Base-by-base conservation (phyloP, 2,888 invertebrate genomes). In the Ceramica pisi region DNA sequence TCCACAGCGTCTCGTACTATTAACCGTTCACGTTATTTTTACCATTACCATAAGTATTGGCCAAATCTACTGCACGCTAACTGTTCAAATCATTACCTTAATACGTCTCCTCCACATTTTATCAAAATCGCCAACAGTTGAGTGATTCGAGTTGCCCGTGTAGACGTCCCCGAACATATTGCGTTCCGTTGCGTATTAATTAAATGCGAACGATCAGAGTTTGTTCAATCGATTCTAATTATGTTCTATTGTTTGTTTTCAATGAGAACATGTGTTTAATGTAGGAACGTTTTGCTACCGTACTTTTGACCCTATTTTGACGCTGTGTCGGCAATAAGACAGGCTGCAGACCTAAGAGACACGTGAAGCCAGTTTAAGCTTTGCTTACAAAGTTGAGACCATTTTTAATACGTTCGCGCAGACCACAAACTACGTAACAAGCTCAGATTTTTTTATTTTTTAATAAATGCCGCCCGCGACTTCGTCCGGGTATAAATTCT, bases 171-270 rank as follows among this genome's bases (percentile, higher is more conserved):
- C 23, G 26, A 51, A 60, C 55, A 38, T 48, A 48, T 71, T 55
- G 26, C 46, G 46, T 62, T 41, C 19, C 23, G 57, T 57, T 38
- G 7, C 26, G 35, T 23, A 64, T 60, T 76, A 78, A 70, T 73
- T 73, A 53, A 41, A 67, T 55, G 44, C 35, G 16, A 35, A 21
- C 62, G 35, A 51, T 44, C 38, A n/a, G n/a, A 60, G 31, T 59
- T 78, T 56, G 46, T 62, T 63, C 23, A 16, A 60, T 78, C 63
- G 46, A 64, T 64, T 76, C 70, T 59, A 76, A 75, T 70, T 53
- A 63, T 53, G 21, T 59, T 35, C 63, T 46, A 57, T 75, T 75
- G 70, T 75, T 75, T 55, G 10, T 16, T 60, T 60, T 64, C 21
- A 75, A 55, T 71, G 35, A 51, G 56, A 21, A 71, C 48, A 38